These are phyloP conservation scores for Azemiops feae DNA, from an alignment of 2,113 vertebrate species.

Conservation along the genomic window DNA sequence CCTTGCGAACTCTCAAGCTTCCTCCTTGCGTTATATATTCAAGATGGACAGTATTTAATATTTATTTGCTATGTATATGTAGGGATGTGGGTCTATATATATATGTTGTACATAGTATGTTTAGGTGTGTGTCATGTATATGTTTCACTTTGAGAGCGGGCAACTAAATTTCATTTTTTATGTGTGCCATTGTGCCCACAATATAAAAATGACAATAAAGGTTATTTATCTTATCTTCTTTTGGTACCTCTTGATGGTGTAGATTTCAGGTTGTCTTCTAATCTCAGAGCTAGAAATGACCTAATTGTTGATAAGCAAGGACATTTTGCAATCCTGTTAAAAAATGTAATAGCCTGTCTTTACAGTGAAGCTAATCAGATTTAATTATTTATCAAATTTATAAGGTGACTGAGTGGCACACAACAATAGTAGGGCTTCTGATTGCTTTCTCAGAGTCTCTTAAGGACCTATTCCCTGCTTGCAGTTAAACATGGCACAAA, in stretches of 20 bases:
- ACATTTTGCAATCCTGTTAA: not conserved
- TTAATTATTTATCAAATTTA: not conserved
- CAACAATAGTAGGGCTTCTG: not conserved
- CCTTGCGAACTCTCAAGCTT: too few species aligned
- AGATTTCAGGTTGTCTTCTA: not conserved
- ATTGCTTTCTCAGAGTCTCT: not conserved
- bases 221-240: too few species aligned
- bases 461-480: not conserved
- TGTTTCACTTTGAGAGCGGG: too few species aligned
- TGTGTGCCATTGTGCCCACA: too few species aligned
- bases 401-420: not conserved
- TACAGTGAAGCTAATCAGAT: not conserved
- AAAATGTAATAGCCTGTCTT: not conserved
- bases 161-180: too few species aligned
- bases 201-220: too few species aligned
- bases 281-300: not conserved
- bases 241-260: not conserved
- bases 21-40: too few species aligned
- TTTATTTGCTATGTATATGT: too few species aligned
- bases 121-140: too few species aligned
- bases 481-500: not conserved
- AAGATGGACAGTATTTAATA: too few species aligned
- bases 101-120: too few species aligned
- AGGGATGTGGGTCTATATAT: too few species aligned
- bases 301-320: not conserved